Conservation (phyloP, 2,797 vertebrate species). For the Phrynocephalus vlangalii region DNA sequence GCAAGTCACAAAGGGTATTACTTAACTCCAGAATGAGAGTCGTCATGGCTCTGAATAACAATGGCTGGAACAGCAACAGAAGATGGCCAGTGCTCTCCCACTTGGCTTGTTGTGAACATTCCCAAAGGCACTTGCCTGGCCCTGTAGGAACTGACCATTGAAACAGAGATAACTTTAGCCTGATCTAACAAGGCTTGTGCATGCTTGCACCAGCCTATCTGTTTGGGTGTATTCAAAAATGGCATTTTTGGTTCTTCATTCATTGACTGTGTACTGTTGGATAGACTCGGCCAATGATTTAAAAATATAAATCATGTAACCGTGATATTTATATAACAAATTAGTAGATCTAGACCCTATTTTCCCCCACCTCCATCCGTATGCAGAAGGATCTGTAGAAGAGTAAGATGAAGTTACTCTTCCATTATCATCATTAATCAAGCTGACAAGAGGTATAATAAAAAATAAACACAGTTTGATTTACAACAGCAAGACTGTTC, state of each 20-base stretch:
- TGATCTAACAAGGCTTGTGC: not conserved
- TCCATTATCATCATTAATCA: not conserved
- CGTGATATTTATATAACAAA: accelerated
- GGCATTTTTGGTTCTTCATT: not conserved
- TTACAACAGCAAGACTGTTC: not conserved
- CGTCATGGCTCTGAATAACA: not conserved
- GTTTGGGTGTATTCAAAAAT: not conserved
- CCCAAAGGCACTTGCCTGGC: not conserved
- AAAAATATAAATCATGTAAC: not conserved
- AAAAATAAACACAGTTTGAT: constrained; percentile 9
- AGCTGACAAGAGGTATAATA: not conserved
- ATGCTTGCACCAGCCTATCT: not conserved
- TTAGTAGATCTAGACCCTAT: accelerated
- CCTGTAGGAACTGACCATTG: not conserved
- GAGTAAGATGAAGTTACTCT: not conserved
- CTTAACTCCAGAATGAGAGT: not conserved
- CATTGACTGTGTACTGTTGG: not conserved
- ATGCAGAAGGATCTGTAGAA: not conserved
- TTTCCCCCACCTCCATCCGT: accelerated
- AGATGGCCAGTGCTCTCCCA: no score
- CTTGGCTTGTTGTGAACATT: not conserved
- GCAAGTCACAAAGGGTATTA: not conserved
- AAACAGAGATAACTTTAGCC: not conserved
- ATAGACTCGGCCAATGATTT: not conserved
- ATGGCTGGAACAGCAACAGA: not conserved